These are phyloP conservation scores for Sycophila texana DNA, from an alignment of 2,888 invertebrate genomes.

Conservation along the genomic window DNA sequence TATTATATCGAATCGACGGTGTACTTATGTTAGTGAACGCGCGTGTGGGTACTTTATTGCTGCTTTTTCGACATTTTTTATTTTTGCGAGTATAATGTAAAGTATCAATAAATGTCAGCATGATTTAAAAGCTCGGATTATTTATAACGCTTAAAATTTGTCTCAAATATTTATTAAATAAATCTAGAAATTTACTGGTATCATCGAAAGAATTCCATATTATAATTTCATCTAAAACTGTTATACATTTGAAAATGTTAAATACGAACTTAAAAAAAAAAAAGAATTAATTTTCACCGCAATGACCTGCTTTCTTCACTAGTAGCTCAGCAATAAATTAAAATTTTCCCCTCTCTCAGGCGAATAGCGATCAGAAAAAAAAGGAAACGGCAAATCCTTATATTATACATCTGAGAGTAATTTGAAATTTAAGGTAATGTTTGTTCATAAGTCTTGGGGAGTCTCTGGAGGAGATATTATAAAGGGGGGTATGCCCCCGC, in stretches of 20 bases:
- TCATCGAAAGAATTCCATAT: no score
- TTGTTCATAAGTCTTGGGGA: slow-evolving; percentile 50
- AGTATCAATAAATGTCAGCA: no score
- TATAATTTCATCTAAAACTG: no score
- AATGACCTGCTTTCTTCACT: slow-evolving; percentile 25
- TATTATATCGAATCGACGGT: no score
- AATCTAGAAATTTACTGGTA: no score
- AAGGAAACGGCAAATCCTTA: slow-evolving; percentile 40
- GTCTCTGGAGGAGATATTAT: slow-evolving; percentile 44
- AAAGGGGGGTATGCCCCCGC: slow-evolving; percentile 22
- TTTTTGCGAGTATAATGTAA: no score
- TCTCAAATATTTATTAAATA: background rate
- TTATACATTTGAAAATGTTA: no score
- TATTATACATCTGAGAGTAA: slow-evolving; percentile 45
- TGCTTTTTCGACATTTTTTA: no score
- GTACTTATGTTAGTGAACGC: background rate
- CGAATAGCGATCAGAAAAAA: slow-evolving; percentile 8
- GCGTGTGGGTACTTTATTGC: no score
- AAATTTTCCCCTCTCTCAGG: slow-evolving; percentile 9
- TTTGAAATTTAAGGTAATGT: slow-evolving; percentile 56
- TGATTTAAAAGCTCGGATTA: background rate
- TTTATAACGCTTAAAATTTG: background rate
- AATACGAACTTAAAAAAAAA: background rate
- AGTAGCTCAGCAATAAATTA: slow-evolving; percentile 41
- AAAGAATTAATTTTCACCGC: slow-evolving; percentile 27